Evolutionary conservation across 2,888 invertebrate genomes (phyloP), one percentile per base, ranked within the genome.

Genomic region (Ashinkailepas kermadecensis): DNA sequence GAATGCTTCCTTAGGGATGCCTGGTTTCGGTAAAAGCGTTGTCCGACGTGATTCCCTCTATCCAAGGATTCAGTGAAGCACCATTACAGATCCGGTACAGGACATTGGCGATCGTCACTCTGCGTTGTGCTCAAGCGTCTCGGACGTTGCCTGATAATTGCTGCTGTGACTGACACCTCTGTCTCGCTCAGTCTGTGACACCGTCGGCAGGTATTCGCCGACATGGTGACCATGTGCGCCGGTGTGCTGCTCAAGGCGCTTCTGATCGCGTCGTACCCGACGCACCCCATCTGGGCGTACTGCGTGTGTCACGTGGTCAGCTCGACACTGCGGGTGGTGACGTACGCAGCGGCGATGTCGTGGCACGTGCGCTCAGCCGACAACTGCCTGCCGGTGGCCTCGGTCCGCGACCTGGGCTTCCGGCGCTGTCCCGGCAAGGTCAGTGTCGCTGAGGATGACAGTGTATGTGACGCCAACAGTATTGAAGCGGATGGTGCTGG

Each of bases 211-310:
- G 56, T 57, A 11, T 18, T n/a, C 12, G 58, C 79, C 25, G 79
- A 79, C 57, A 79, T 79, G 79, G 23, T 18, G 25, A 25, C 15
- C 12, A 18, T 79, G 58, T 79, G 58, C 23, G 25, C 23, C 18
- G 58, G 79, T 3, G 79, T 79, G 79, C 58, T 58, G 58, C 79
- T 79, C 11, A 79, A 79, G 58, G 57, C 23, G 13, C 11, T 11
- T 25, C 79, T 79, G 57, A 79, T 79, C 58, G 79, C 25, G 23
- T 8, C 21, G n/a, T 56, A 23, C 15, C 58, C 79, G 58, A 6
- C n/a, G 58, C 57, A 18, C 59, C 23, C 79, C 57, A 13, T 79
- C 23, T 79, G 79, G 79, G 79, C 79, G 18, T 79, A 79, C 79
- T 79, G 79, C 58, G 79, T 79, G 13, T 25, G 79, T 15, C 58